Conservation (phyloP, 2,113 vertebrate species). For the Oceanodroma tethys region DNA sequence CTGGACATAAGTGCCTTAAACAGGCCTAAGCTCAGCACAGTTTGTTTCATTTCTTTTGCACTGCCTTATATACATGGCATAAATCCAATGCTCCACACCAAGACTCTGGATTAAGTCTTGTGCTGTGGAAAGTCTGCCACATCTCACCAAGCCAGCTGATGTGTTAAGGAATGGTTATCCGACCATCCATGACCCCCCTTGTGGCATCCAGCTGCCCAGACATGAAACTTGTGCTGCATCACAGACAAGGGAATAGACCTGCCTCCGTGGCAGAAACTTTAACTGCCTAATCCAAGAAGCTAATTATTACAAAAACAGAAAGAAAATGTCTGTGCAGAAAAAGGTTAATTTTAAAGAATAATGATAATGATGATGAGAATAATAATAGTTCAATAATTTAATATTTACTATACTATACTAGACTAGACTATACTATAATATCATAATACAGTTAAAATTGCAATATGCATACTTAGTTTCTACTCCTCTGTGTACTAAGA, state of each 20-base stretch:
- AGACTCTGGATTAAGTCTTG: background rate
- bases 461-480: background rate
- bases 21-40: background rate
- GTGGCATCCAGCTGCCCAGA: background rate
- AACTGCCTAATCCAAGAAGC: background rate
- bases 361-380: background rate
- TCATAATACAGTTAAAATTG: background rate
- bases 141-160: background rate
- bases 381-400: background rate
- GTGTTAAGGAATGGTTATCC: background rate
- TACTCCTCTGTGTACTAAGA: background rate
- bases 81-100: background rate
- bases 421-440: background rate
- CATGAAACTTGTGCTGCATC: background rate
- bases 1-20: background rate
- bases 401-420: background rate
- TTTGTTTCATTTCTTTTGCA: background rate
- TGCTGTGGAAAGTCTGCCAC: background rate
- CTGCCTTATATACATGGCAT: background rate
- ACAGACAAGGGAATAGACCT: background rate
- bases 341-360: background rate
- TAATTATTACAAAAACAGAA: background rate
- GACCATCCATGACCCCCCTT: background rate
- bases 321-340: background rate
- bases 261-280: background rate